phyloP scores from a whole-genome alignment of 2,888 invertebrate species.

The Drosophila putrida region DNA sequence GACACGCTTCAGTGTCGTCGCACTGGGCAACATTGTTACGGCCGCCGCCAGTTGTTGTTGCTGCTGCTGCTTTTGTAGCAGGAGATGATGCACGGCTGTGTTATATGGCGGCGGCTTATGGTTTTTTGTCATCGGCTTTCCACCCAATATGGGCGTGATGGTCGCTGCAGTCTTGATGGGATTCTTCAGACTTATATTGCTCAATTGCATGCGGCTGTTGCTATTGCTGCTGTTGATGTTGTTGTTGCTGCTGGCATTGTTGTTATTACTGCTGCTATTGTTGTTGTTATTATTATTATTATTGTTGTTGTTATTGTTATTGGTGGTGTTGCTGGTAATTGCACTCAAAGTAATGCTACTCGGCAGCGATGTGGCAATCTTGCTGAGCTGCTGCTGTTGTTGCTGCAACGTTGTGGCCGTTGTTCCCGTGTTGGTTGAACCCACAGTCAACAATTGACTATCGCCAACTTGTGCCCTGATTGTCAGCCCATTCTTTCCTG shows the following conservation, averaged over 20 bases:
- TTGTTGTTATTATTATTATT: conserved; percentile 19
- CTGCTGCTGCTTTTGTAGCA: conserved; percentile 81
- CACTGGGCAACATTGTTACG: conserved; percentile 86
- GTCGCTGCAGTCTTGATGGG: conserved; percentile 82
- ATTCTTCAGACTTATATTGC: conserved; percentile 66
- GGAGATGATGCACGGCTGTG: conserved; percentile 82
- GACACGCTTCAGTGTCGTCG: conserved; percentile 81
- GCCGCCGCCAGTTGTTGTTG: conserved; percentile 82
- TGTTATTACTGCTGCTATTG: conserved; percentile 29
- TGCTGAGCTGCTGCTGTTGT: conserved; percentile 70
- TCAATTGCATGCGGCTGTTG: conserved; percentile 57
- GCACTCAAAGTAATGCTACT: conserved; percentile 81
- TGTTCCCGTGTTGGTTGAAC: conserved; percentile 90
- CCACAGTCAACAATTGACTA: conserved; percentile 83
- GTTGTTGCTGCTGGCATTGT: conserved; percentile 22
- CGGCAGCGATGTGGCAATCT: conserved; percentile 76
- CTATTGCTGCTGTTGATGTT: conserved; percentile 25
- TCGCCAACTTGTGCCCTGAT: conserved; percentile 59
- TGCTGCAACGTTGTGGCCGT: conserved; percentile 88
- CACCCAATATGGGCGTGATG: conserved; percentile 85
- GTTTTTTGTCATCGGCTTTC: conserved; percentile 83
- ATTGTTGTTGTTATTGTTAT: conserved; percentile 27
- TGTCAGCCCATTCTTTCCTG: conserved; percentile 81
- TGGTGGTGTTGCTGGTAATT: conserved; percentile 48
- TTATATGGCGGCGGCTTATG: conserved; percentile 83